Percentiles rank a stretch among this genome's conserved stretches.
phyloP scores from a whole-genome alignment of 2,797 vertebrate genomes.

The Pseudochromis fuscus region DNA sequence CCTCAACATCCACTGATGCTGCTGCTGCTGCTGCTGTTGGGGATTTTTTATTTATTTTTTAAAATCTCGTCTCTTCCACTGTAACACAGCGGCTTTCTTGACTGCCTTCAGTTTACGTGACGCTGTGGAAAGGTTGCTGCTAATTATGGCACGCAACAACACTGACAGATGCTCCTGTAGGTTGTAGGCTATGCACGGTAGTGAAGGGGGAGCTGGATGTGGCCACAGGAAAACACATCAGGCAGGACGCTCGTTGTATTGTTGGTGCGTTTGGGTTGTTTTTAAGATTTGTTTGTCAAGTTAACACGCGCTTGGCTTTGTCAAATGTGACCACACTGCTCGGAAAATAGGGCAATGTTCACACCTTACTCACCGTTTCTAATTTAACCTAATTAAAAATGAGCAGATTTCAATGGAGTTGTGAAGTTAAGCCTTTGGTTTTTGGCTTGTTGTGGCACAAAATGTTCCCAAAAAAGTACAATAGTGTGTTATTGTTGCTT shows the following conservation, averaged over 20 bases:
- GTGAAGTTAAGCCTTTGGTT: background rate
- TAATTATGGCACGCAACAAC: conserved; percentile 57
- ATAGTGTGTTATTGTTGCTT: background rate
- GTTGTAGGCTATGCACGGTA: conserved; percentile 43
- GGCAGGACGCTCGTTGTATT: conserved; percentile 24
- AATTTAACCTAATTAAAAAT: background rate
- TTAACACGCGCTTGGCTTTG: conserved; percentile 30
- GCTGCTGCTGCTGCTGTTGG: conserved; percentile 29
- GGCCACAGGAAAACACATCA: conserved; percentile 16
- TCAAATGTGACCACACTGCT: background rate
- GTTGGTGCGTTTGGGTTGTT: conserved; percentile 13
- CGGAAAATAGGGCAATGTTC: background rate
- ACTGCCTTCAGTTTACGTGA: conserved; percentile 27
- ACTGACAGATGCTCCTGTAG: conserved; percentile 54
- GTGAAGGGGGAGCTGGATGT: conserved; percentile 11
- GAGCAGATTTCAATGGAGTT: background rate
- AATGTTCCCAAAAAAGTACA: conserved; percentile 12
- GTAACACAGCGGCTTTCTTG: background rate
- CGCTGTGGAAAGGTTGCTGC: conserved; percentile 42
- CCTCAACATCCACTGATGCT: conserved; percentile 31
- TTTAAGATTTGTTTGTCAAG: conserved; percentile 2
- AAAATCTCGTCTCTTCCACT: no score
- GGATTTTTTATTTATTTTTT: no score
- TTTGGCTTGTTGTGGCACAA: background rate
- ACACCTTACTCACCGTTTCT: background rate